Conservation (phyloP, 2,113 vertebrate genomes). For the Amazona guildingii region DNA sequence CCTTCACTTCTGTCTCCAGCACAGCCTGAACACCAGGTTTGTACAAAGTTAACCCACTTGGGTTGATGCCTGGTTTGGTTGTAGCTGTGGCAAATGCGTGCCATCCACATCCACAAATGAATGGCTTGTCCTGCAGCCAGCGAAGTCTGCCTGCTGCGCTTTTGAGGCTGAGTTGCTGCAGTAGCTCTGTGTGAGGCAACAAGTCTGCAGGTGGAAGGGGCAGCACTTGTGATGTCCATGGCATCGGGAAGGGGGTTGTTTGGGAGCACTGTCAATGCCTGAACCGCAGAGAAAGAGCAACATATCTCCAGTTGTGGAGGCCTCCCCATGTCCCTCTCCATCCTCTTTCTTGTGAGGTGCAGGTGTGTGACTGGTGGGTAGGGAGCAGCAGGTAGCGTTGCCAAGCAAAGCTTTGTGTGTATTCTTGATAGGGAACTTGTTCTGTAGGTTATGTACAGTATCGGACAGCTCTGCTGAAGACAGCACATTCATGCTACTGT, state of each 20-base stretch:
- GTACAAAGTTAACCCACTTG: neutral
- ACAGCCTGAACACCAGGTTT: neutral
- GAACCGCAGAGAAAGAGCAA: neutral
- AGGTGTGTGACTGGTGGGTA: too few relatives aligned
- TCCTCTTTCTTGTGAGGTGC: neutral
- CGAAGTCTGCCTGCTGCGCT: accelerated
- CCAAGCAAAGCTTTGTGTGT: neutral
- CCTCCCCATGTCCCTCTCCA: neutral
- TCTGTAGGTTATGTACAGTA: accelerated
- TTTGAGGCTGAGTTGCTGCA: neutral
- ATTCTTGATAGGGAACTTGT: neutral
- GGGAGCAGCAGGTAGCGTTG: neutral
- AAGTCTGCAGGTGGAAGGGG: neutral
- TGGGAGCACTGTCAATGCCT: accelerated
- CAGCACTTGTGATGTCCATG: accelerated
- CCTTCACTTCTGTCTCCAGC: neutral
- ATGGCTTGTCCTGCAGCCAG: neutral
- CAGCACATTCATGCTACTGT: neutral
- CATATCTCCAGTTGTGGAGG: neutral
- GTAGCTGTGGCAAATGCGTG: neutral
- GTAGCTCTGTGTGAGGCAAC: neutral
- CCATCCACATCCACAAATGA: neutral
- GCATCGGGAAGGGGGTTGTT: neutral
- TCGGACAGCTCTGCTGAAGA: neutral
- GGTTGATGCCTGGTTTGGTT: neutral